Conservation (phyloP, 2,888 invertebrate genomes). For the Lasioglossum vierecki region DNA sequence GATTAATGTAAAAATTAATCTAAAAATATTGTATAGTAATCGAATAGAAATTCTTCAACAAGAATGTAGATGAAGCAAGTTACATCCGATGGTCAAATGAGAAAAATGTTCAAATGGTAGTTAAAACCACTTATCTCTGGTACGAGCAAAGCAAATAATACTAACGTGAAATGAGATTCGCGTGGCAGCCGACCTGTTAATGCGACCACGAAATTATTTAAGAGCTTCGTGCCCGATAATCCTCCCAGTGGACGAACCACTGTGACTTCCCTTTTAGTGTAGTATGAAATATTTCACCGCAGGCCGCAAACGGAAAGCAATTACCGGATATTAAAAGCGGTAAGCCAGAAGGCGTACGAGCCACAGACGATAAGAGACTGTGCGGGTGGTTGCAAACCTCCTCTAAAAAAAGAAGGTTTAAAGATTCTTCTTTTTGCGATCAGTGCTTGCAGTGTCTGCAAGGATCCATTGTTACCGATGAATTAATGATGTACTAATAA, state of each 20-base stretch:
- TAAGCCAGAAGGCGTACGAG: slow-evolving; percentile 34
- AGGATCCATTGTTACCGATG: slow-evolving; percentile 26
- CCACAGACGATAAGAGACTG: slow-evolving; percentile 1
- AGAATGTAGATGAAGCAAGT: not conserved
- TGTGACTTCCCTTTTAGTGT: slow-evolving; percentile 61
- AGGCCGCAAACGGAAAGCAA: slow-evolving; percentile 73
- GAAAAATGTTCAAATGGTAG: not conserved
- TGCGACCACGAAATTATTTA: slow-evolving; percentile 50
- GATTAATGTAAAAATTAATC: not conserved
- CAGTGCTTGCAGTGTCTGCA: not conserved
- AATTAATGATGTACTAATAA: not conserved
- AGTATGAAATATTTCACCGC: slow-evolving; percentile 73
- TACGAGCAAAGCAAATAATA: not conserved
- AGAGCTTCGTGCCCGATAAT: slow-evolving; percentile 31
- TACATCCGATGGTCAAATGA: not conserved
- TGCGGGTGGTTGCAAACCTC: slow-evolving; percentile 22
- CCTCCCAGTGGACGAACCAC: slow-evolving; percentile 50
- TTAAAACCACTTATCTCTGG: not conserved
- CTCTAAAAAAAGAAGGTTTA: slow-evolving; percentile 55
- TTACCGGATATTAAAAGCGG: slow-evolving; percentile 72
- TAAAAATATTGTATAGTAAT: not conserved
- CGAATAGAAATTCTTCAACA: not conserved
- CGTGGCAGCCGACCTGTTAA: slow-evolving; percentile 10
- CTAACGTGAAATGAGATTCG: not conserved
- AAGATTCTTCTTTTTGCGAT: slow-evolving; percentile 1